phyloP scores from a whole-genome alignment of 2,797 vertebrate species.

The Triplophysa bombifrons region DNA sequence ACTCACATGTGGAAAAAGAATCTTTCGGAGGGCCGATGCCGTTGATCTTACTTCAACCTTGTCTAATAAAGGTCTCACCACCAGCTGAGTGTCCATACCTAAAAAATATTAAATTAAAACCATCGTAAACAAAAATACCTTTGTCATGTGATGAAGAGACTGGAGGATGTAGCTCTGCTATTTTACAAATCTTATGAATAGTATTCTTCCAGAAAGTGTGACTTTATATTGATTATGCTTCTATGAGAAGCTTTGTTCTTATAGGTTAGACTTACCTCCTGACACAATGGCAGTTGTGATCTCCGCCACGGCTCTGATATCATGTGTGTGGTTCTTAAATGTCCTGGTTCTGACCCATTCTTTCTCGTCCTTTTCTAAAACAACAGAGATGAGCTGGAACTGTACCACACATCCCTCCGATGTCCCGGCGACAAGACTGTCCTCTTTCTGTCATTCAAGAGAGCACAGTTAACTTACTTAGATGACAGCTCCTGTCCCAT shows the following conservation, averaged over 20 bases:
- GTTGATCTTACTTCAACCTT: constrained; percentile 82
- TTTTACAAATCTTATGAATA: background rate
- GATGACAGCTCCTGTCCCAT: background rate
- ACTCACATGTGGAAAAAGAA: constrained; percentile 90
- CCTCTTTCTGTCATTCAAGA: constrained; percentile 77
- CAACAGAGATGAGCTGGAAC: constrained; percentile 84
- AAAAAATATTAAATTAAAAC: background rate
- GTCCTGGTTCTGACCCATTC: constrained; percentile 90
- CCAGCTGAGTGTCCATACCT: constrained; percentile 92
- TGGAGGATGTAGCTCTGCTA: background rate
- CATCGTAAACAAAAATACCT: background rate
- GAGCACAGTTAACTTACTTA: no score
- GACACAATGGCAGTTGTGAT: constrained; percentile 84
- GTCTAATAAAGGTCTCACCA: constrained; percentile 89
- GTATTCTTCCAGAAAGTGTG: background rate
- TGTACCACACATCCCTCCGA: constrained; percentile 87
- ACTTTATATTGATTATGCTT: no score
- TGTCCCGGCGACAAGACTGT: constrained; percentile 89
- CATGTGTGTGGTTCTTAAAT: constrained; percentile 91
- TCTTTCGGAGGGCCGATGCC: constrained; percentile 79
- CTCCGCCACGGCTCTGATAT: constrained; percentile 85
- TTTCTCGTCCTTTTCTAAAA: constrained; percentile 71
- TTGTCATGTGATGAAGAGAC: background rate
- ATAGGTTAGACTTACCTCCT: constrained; percentile 77
- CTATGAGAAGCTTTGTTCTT: no score